Conservation (phyloP, 2,113 vertebrate genomes). For the Ceyx margarethae region DNA sequence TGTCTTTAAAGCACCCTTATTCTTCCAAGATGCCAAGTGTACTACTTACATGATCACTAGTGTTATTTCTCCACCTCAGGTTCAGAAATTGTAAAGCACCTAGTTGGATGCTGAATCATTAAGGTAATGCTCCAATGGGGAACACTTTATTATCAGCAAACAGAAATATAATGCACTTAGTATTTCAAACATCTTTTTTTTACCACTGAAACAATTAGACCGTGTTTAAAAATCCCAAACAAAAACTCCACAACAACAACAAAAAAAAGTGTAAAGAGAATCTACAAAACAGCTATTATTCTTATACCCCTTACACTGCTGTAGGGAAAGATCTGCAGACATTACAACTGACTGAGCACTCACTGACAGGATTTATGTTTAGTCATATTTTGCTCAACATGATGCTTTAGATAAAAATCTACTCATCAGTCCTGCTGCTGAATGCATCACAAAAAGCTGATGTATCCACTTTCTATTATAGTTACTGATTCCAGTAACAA, state of each 20-base stretch:
- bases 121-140: neutral
- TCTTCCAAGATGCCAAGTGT: neutral
- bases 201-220: neutral
- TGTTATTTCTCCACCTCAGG: neutral
- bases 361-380: conserved; percentile 79
- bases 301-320: neutral
- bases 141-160: neutral
- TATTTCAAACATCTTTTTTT: neutral
- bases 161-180: neutral
- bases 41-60: neutral
- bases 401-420: conserved; percentile 83
- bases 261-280: neutral
- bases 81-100: neutral
- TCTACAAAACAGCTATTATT: neutral
- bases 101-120: neutral
- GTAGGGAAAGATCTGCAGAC: conserved; percentile 25
- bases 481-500: conserved; percentile 45
- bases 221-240: neutral
- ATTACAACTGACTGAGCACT: conserved; percentile 80
- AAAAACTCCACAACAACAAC: neutral
- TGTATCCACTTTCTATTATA: conserved; percentile 66
- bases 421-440: conserved; percentile 76
- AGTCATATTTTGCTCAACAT: conserved; percentile 59
- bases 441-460: conserved; percentile 78
- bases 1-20: neutral